phyloP scores from a whole-genome alignment of 1,140 invertebrate species.

The Atta colombica region DNA sequence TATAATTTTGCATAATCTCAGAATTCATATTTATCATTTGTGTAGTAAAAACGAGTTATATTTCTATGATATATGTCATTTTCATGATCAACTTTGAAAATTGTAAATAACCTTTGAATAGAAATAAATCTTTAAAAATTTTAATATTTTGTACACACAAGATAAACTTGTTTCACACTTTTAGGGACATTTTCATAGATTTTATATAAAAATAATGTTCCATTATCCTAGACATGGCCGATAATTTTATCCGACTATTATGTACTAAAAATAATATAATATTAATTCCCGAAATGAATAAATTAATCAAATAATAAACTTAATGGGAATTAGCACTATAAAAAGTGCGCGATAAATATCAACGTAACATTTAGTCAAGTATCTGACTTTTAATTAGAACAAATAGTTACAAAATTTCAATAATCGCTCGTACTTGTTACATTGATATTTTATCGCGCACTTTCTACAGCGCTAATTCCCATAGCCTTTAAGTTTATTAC shows the following conservation, averaged over 20 bases:
- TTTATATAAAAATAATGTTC: slow-evolving; percentile 9
- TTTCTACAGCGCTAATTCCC: too few species aligned
- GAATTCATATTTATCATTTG: background rate
- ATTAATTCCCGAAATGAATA: too few species aligned
- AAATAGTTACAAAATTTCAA: too few species aligned
- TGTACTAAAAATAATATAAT: background rate
- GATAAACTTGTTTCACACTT: background rate
- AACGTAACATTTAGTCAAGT: too few species aligned
- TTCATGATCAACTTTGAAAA: background rate
- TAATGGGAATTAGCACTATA: too few species aligned
- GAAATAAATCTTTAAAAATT: slow-evolving; percentile 13
- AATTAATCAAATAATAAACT: too few species aligned
- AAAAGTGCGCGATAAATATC: too few species aligned
- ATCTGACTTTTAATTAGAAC: too few species aligned
- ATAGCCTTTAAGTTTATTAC: too few species aligned
- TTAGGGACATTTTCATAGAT: background rate
- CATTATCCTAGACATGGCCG: background rate
- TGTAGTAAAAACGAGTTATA: background rate
- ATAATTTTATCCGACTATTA: background rate
- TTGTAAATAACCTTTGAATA: background rate
- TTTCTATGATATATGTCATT: background rate
- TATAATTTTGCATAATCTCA: background rate
- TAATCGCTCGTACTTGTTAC: too few species aligned
- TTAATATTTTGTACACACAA: background rate
- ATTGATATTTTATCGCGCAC: too few species aligned